Evolutionary conservation across 2,888 invertebrate genomes (phyloP), one percentile per base, ranked within the genome.

Genomic region (Macrophya annulata): DNA sequence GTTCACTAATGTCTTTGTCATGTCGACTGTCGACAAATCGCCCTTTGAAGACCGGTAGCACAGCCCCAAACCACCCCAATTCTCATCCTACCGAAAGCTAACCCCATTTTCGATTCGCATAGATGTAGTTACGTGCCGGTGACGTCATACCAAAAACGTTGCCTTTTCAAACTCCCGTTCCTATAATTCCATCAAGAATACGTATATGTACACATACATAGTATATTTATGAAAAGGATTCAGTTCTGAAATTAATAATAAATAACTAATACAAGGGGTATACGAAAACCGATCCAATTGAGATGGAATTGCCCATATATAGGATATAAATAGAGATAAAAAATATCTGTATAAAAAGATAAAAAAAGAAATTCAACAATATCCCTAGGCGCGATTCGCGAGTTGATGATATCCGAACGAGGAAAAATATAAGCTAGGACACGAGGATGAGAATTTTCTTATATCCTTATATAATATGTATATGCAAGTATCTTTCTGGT

Each of bases 1-100:
- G 86, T 74, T 84, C 88, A 87, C 92, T 93, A 92, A 93, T 92
- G 92, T 92, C 92, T 93, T 92, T 93, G 92, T 92, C 92, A 88
- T 93, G 92, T 93, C 91, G 91, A 91, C 92, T 92, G 93, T 90
- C 92, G 92, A 92, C 92, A 91, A 93, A 92, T 93, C 91, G 91
- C 89, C 90, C 91, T 91, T 91, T 90, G 87, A 88, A 88, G 87
- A 87, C 81, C 81, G 43, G 81, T 81, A 15, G 81, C 62, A 5
- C 43, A 43, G 51, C 40, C 59, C 81, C 1, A 10, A 77, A 77
- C 55, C 77, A 81, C 43, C 59, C 81, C 59, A n/a, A 25, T 21
- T 40, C 43, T 62, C 81, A 59, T 81, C 59, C 81, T 6, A 43
- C 40, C 81, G 81, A 62, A 62, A 8, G 62, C 81, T 81, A 81